These are phyloP conservation scores for Passerina amoena DNA, from an alignment of 2,113 vertebrate species.

Conservation along the genomic window DNA sequence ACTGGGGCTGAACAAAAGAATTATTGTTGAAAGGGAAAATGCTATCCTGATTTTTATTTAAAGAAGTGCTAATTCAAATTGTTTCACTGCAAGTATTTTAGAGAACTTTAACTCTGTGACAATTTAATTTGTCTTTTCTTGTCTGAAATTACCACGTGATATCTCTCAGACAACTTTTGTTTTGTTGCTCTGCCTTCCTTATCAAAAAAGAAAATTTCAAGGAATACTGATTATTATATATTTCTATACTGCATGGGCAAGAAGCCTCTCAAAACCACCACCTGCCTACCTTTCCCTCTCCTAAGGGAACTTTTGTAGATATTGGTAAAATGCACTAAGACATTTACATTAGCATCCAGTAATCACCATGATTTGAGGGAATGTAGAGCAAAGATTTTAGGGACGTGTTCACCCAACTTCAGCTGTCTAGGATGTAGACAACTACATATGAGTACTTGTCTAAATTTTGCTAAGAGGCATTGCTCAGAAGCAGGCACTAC, in stretches of 20 bases:
- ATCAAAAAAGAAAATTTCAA: background rate
- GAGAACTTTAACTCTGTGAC: background rate
- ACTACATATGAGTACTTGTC: background rate
- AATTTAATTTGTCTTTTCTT: conserved; percentile 9
- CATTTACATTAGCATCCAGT: background rate
- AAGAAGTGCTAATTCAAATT: conserved; percentile 35
- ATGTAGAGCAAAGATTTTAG: background rate
- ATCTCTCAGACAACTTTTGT: background rate
- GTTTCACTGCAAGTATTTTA: background rate
- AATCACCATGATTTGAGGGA: background rate
- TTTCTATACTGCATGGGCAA: background rate
- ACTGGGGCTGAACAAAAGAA: conserved; percentile 28
- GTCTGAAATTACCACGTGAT: background rate
- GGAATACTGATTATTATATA: background rate
- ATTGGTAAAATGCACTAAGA: background rate
- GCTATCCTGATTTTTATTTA: background rate
- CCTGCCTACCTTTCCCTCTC: background rate
- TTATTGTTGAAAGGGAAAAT: background rate
- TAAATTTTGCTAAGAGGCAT: background rate
- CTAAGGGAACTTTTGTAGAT: background rate
- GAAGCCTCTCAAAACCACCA: background rate
- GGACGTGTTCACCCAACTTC: background rate
- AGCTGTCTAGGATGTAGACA: background rate
- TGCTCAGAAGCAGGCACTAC: background rate
- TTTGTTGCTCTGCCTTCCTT: background rate